Evolutionary conservation across 2,797 vertebrate genomes (phyloP).

Genomic region (Siniperca undulata): DNA sequence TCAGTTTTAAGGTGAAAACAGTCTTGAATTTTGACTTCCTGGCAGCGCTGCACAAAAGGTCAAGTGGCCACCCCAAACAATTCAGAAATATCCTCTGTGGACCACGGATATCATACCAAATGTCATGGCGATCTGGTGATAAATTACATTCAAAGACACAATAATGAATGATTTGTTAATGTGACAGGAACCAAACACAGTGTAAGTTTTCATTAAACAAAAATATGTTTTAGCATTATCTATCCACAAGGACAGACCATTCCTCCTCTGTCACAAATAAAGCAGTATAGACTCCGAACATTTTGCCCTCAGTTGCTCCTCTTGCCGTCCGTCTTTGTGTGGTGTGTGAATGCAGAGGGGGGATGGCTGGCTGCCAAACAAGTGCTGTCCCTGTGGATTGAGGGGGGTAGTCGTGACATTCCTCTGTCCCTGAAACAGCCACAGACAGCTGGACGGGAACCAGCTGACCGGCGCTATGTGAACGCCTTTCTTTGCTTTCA

Average conservation of each 20-base stretch:
- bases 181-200: not conserved
- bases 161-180: not conserved
- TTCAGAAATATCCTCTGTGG: not conserved
- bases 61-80: not conserved
- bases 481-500: conserved; percentile 75
- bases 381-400: conserved; percentile 41
- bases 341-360: conserved; percentile 31
- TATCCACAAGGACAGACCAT: not conserved
- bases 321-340: conserved; percentile 44
- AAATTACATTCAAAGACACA: too few species aligned
- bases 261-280: not conserved
- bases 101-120: not conserved
- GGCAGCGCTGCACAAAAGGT: not conserved
- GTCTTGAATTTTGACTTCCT: not conserved
- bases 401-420: conserved; percentile 49
- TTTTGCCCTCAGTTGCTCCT: conserved; percentile 14
- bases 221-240: not conserved
- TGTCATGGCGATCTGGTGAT: not conserved
- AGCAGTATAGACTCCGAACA: not conserved
- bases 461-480: conserved; percentile 81
- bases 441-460: conserved; percentile 78
- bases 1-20: not conserved
- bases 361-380: conserved; percentile 34
- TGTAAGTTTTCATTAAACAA: not conserved
- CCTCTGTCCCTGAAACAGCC: conserved; percentile 59